Base-by-base conservation (phyloP, 2,888 invertebrate species). In the Leptopilina syphax region DNA sequence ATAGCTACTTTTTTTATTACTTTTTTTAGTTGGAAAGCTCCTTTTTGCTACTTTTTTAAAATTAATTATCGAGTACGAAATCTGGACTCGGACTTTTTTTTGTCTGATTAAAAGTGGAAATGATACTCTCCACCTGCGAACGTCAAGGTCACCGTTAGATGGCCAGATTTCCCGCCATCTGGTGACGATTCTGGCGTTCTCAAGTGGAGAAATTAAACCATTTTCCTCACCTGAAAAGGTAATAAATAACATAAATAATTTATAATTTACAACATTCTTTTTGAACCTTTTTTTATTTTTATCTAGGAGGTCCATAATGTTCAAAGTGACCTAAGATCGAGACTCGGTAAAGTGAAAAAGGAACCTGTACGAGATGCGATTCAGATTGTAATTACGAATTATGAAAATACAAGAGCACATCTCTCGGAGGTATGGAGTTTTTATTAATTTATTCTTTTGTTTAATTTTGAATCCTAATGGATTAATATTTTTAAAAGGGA, bases 301-400 rank as follows among this genome's bases (percentile, higher is more conserved):
- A 66, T 66, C 12, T 4, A 60, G 60, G 13, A n/a, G 60, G n/a
- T 18, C 4, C n/a, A 5, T 60, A 60, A 60, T 60, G n/a, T 18
- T 60, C 18, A 81, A n/a, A 84, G 79, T 77, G 92, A 92, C 81
- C 85, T 92, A 50, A 84, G 92, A 76, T 87, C 88, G 18, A 90
- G 86, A 76, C 82, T 91, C 9, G 85, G 87, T 1, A 87, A 78
- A 63, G 76, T 81, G 9, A 86, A 81, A 73, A 81, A 83, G 67
- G 83, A 84, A 68, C 79, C 86, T 3, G 81, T 86, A 54, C 87
- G 83, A 24, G 90, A 90, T 57, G 85, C 88, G 0, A 91, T 92
- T 84, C 90, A 91, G 86, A 88, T 92, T 18, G 89, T 91, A 47
- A 85, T 84, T 7, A 79, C 82, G 1, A 85, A 85, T 27, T 78